Base-by-base conservation (phyloP, 53 echinoderm and acorn worm genomes). In the Holothuria leucospilota region DNA sequence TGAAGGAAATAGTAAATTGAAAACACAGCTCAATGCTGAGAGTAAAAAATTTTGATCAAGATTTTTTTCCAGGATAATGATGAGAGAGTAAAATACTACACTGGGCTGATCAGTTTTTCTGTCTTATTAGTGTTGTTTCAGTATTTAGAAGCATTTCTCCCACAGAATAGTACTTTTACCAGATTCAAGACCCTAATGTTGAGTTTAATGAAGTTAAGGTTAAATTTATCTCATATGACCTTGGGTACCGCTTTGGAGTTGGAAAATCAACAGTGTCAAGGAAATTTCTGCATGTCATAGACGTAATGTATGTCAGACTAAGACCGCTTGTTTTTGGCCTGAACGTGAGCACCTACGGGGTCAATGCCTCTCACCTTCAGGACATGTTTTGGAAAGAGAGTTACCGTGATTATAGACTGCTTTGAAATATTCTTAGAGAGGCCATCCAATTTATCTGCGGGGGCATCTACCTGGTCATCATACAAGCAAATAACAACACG, bases 401-500 rank as follows among this genome's bases (percentile, higher is more conserved):
- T 80, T 49, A 46, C 26, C 3, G 59, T 80, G 7, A 27, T 60
- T 80, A 61, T n/a, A n/a, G 81, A 60, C 59, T 80, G 81, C 46
- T 80, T 80, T 29, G 81, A 80, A 23, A 56, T 80, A 25, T 80
- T 80, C 29, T 10, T 80, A 18, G 81, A 80, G 13, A 52, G 24
- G 59, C 81, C 81, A 49, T 58, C 58, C 52, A 80, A 80, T 29
- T 29, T 80, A 52, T n/a, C 26, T 39, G 81, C 60, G 12, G 6
- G 60, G n/a, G 81, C 59, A 26, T 59, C 53, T 9, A 20, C 81
- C 40, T 80, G 84, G 84, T 88, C 88, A 10, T 21, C 21, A 18
- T 82, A 88, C 27, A 88, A 88, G 49, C 69, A 81, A n/a, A n/a
- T 29, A 41, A 69, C 85, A 84, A 74, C 52, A 89, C 84, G 20